Base-by-base conservation (phyloP, 2,888 invertebrate species). In the Sipunculus nudus region DNA sequence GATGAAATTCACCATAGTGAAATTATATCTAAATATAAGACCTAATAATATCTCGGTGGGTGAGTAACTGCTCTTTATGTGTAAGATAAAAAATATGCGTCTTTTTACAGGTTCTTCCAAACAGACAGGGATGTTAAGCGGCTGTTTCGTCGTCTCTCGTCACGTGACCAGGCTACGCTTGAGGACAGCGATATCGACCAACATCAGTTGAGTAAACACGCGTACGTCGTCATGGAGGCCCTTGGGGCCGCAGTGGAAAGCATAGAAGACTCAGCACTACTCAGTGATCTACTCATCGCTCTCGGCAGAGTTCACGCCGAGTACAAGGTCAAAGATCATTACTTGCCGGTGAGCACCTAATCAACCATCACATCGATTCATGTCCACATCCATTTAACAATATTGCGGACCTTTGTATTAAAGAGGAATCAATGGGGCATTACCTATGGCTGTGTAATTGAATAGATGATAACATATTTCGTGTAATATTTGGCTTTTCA, bases 161-260 rank as follows among this genome's bases (percentile, higher is more conserved):
- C 23, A 67, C 71, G 76, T 69, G 77, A 75, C 64, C 71, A 76
- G 23, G 69, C 70, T 28, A 76, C 74, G 50, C 67, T 76, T 52
- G 63, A 77, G 43, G 79, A 78, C 61, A 74, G 72, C 67, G 73
- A 74, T 45, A 71, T 78, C 19, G 79, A 79, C 61, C 65, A 67
- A 23, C 75, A 76, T 4, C 75, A 77, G 75, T 59, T 80, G 6
- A 74, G 73, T 65, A 73, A 73, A 47, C 80, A 80, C 57, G 77
- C 79, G 1, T 69, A 74, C 29, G 75, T 76, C 1, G 79, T 79
- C 10, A 75, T 80, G 76, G 77, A 78, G 59, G 79, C 78, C 0
- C 71, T 80, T 40, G 79, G 79, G 4, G 80, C 80, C 0, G 78
- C 79, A 1, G 80, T 79, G 8, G 80, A 80, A 64, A 78, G 75